Evolutionary conservation across 2,797 vertebrate genomes (phyloP), one percentile per base, ranked within the genome.

Genomic region (Petrocephalus sullivani): DNA sequence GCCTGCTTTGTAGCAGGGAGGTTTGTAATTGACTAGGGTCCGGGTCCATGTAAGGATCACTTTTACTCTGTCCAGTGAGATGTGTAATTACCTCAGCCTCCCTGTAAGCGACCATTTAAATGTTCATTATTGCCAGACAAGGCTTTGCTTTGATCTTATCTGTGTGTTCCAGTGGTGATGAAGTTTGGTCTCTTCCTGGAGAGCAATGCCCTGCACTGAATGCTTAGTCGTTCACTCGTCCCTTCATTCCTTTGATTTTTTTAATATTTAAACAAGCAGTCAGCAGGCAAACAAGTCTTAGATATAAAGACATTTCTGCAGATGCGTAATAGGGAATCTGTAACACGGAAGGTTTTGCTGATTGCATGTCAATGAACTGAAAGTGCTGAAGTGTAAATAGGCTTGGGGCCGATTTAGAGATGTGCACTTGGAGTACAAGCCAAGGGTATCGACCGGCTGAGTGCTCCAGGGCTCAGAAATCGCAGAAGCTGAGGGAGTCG

Each of bases 101-200:
- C 86, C 41, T 87, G 86, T 49, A 51, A 21, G n/a, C 60, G 86
- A 51, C 89, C 91, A 91, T 90, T 92, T 88, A 89, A 37, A 87
- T 88, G 90, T 83, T 91, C 89, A 90, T 87, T 90, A 37, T 89
- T 91, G 90, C 90, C 71, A 90, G 90, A 92, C 88, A 14, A 41
- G 90, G 89, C 86, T 92, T 91, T 90, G 89, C 89, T 90, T 81
- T 91, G 84, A 90, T 93, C 87, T 88, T 33, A 23, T 53, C 87
- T 57, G 85, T 92, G 81, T 90, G 37, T 33, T 41, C 37, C 87
- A 58, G 90, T 92, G 90, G 91, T 89, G 87, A 89, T 89, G 90
- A 67, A 87, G 75, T 87, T 85, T 28, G 21, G 4, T 84, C 51
- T 54, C 49, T 53, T 56, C 53, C 82, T 56, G 23, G 9, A 56